Conservation (phyloP, 2,113 vertebrate species). For the Hoplias malabaricus region DNA sequence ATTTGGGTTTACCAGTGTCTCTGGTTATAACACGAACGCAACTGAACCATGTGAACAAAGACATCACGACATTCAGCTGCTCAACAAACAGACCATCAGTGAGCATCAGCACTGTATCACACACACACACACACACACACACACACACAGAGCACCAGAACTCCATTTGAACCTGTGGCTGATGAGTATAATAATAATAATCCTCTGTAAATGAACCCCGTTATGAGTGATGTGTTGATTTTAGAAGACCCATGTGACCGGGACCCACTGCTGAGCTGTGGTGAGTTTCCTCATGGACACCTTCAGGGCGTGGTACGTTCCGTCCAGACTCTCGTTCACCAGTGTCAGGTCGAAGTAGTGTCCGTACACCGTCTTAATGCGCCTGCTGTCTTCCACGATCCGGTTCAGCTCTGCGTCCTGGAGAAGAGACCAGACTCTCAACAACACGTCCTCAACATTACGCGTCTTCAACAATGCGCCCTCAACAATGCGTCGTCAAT, state of each 20-base stretch:
- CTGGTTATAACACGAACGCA: neutral
- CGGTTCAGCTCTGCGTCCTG: slow-evolving; percentile 86
- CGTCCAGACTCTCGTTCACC: slow-evolving; percentile 87
- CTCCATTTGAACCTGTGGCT: slow-evolving; percentile 5
- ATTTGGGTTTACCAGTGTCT: neutral
- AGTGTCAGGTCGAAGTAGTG: slow-evolving; percentile 93
- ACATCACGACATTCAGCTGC: neutral
- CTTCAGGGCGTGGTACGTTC: slow-evolving; percentile 82
- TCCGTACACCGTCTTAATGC: slow-evolving; percentile 84
- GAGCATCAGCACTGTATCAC: neutral
- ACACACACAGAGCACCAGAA: slow-evolving; percentile 10
- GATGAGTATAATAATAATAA: neutral
- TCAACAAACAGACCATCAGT: neutral
- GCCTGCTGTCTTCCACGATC: slow-evolving; percentile 85
- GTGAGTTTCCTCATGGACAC: slow-evolving; percentile 83
- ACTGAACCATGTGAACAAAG: neutral
- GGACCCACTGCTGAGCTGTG: slow-evolving; percentile 89
- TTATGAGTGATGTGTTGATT: neutral
- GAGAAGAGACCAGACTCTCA: too few species aligned
- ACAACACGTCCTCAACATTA: too few species aligned
- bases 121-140: slow-evolving; percentile 9
- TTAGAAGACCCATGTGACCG: slow-evolving; percentile 94
- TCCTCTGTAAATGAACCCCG: neutral
- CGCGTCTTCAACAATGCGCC: too few species aligned
- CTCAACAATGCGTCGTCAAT: too few species aligned